Percentiles rank a stretch among this genome's conserved stretches.
phyloP scores from a whole-genome alignment of 37 sponge, comb jelly and placozoan species.

The Crambe crambe region DNA sequence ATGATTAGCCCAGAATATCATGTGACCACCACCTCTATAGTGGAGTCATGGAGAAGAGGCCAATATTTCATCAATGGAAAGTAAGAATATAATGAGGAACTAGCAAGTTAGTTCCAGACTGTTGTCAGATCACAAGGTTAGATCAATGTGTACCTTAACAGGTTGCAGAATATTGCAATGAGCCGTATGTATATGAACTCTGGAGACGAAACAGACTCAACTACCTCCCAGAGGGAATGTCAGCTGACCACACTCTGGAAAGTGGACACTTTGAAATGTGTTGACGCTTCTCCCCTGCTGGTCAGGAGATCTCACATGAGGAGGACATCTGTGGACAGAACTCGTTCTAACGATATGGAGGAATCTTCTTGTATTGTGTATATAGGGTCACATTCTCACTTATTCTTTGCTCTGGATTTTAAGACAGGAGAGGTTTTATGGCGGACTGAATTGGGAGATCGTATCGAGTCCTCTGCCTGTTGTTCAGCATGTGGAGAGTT shows the following conservation, averaged over 20 bases:
- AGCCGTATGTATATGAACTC: too few species aligned
- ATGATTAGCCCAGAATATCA: not conserved
- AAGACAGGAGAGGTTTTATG: slow-evolving; percentile 59
- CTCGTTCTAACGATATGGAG: not conserved
- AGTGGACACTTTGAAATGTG: slow-evolving; percentile 72
- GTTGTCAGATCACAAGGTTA: too few species aligned
- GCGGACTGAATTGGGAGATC: slow-evolving; percentile 57
- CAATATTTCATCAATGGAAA: slow-evolving; percentile 11
- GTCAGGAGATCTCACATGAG: not conserved
- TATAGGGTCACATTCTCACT: slow-evolving; percentile 84
- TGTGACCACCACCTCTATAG: not conserved
- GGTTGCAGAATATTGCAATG: too few species aligned
- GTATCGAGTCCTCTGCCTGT: slow-evolving; percentile 85
- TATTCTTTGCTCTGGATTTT: slow-evolving; percentile 56
- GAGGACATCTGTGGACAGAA: not conserved
- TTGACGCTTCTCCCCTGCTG: slow-evolving; percentile 92
- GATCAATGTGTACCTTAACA: too few species aligned
- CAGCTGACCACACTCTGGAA: slow-evolving; percentile 39
- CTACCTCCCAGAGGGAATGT: too few species aligned
- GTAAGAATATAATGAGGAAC: not conserved
- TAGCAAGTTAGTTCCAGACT: too few species aligned
- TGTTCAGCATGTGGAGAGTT: slow-evolving; percentile 67
- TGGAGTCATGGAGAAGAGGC: slow-evolving; percentile 37
- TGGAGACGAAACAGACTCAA: too few species aligned
- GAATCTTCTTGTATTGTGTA: slow-evolving; percentile 27